A percentile compares a stretch with the other conserved stretches of the same genome.
Evolutionary conservation across 2,888 invertebrate species (phyloP).

Genomic region (Apotomis capreana): DNA sequence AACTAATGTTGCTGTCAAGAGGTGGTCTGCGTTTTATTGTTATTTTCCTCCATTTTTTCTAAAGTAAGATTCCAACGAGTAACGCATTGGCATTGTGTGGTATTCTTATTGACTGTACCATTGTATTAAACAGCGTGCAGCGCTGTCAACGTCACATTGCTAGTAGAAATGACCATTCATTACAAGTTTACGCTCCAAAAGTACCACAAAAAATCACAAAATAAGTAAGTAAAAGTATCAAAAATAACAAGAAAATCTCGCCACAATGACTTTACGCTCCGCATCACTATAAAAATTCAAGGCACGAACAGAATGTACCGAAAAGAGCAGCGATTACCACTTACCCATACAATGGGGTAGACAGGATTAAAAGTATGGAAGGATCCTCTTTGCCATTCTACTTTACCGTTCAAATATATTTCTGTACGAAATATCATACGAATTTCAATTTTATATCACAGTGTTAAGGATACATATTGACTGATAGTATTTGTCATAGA

Average conservation of each 20-base stretch:
- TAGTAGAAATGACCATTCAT: neutral
- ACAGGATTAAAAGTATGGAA: constrained; percentile 32
- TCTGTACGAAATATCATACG: neutral
- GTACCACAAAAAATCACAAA: neutral
- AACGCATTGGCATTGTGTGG: too few species aligned
- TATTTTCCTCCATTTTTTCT: too few species aligned
- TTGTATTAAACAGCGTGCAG: neutral
- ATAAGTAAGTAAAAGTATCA: constrained; percentile 7
- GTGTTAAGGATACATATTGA: neutral
- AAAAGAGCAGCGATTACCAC: constrained; percentile 45
- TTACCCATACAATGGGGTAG: constrained; percentile 36
- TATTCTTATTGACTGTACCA: too few species aligned
- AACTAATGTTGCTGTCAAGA: too few species aligned
- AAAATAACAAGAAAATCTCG: constrained; percentile 24
- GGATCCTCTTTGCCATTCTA: constrained; percentile 4
- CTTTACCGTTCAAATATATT: constrained; percentile 1
- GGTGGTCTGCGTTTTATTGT: too few species aligned
- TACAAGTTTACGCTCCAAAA: neutral
- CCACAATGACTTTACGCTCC: constrained; percentile 29
- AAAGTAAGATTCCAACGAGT: too few species aligned
- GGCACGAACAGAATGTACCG: constrained; percentile 21
- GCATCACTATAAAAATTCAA: constrained; percentile 35
- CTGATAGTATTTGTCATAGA: neutral
- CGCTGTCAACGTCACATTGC: too few species aligned
- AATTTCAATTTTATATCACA: neutral